Evolutionary conservation across 2,797 vertebrate species (phyloP).

Genomic region (Tokudaia tokunoshimensis): DNA sequence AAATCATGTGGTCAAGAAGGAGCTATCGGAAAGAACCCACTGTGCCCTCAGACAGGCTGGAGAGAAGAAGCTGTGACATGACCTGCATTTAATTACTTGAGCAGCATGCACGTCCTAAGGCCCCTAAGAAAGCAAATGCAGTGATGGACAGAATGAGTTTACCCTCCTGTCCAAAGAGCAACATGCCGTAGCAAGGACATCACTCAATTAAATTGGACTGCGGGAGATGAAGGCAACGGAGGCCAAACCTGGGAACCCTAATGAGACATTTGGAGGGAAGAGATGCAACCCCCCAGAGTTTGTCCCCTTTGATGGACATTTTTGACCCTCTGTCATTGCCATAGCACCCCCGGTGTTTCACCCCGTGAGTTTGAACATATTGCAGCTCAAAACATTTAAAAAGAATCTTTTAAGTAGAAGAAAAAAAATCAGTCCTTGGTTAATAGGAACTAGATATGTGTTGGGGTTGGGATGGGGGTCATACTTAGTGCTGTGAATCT

Average conservation of each 20-base stretch:
- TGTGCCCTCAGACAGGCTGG: conserved; percentile 57
- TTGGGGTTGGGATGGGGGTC: neutral
- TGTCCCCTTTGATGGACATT: conserved; percentile 59
- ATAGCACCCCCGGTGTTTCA: neutral
- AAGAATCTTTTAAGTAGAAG: neutral
- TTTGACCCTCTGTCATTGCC: neutral
- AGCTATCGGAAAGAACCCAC: conserved; percentile 47
- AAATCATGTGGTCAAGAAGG: conserved; percentile 23
- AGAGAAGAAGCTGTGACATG: conserved; percentile 9
- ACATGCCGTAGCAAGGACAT: conserved; percentile 74
- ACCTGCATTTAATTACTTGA: conserved; percentile 81
- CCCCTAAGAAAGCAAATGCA: conserved; percentile 71
- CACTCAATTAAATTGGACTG: conserved; percentile 85
- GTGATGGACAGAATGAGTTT: conserved; percentile 85
- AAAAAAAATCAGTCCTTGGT: neutral
- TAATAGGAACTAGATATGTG: neutral
- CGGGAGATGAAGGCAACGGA: conserved; percentile 56
- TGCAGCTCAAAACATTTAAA: conserved; percentile 59
- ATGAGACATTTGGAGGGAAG: conserved; percentile 80
- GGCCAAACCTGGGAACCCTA: conserved; percentile 77
- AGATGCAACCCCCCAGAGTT: conserved; percentile 41
- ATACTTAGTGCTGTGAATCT: neutral
- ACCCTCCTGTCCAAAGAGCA: conserved; percentile 82
- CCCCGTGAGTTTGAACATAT: neutral
- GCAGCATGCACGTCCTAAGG: conserved; percentile 19